These are phyloP conservation scores for Gymnarchus niloticus DNA, from an alignment of 2,113 vertebrate genomes.

Conservation along the genomic window DNA sequence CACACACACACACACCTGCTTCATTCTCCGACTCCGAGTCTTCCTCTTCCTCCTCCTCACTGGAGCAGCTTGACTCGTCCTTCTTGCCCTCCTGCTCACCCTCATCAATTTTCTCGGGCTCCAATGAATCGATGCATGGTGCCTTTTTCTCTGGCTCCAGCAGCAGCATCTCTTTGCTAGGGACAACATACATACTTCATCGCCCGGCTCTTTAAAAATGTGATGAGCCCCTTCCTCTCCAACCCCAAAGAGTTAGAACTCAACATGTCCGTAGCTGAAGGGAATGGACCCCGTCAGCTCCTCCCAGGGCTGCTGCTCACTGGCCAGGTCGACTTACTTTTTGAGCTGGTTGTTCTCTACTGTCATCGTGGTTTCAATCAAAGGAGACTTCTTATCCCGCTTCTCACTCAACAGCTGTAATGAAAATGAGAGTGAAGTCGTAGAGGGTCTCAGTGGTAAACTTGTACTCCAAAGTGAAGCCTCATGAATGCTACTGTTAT, in stretches of 20 bases:
- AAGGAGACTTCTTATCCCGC: constrained; percentile 88
- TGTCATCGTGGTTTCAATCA: constrained; percentile 90
- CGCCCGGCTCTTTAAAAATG: too few relatives aligned
- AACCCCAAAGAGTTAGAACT: not conserved
- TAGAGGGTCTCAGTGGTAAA: not conserved
- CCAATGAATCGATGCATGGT: constrained; percentile 83
- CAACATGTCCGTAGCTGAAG: not conserved
- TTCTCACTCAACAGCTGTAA: constrained; percentile 87
- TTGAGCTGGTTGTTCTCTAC: constrained; percentile 94
- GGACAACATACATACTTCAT: not conserved
- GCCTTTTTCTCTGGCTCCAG: constrained; percentile 86
- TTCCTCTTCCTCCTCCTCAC: constrained; percentile 88
- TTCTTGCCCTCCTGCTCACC: constrained; percentile 82
- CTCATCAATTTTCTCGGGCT: constrained; percentile 88
- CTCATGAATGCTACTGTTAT: too few relatives aligned
- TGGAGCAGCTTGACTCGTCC: constrained; percentile 97
- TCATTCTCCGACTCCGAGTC: constrained; percentile 96
- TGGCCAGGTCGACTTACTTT: constrained; percentile 66
- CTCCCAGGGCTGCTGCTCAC: not conserved
- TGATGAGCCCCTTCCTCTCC: not conserved
- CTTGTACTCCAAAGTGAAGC: not conserved
- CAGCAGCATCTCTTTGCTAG: constrained; percentile 87
- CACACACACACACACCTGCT: constrained; percentile 67
- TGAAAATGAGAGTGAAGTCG: not conserved
- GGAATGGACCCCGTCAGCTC: not conserved